Evolutionary conservation across 30 jellyfish, hydroid and myxozoan species (phyloP).

Genomic region (Calvadosia cruxmelitensis): DNA sequence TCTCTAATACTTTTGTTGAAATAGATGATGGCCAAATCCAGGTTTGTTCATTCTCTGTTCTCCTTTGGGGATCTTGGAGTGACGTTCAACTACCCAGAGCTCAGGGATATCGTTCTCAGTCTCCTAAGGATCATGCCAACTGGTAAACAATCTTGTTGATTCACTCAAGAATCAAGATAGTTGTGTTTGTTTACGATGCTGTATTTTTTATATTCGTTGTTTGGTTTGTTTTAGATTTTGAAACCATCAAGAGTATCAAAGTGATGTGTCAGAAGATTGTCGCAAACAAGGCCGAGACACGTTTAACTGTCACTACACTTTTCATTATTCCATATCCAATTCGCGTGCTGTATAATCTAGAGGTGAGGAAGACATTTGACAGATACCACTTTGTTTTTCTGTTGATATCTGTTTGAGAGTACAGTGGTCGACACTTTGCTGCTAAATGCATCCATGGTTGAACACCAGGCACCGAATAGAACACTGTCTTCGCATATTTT

Average conservation of each 20-base stretch:
- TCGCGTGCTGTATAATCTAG: conserved; percentile 66
- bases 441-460: too few species aligned
- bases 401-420: too few species aligned
- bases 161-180: too few species aligned
- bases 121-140: conserved; percentile 74
- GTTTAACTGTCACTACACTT: conserved; percentile 25
- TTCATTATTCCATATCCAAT: conserved; percentile 63
- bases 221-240: conserved; percentile 51
- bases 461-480: too few species aligned
- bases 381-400: too few species aligned
- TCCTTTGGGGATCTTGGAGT: conserved; percentile 77
- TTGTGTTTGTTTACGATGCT: too few species aligned
- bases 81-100: conserved; percentile 50
- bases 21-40: conserved; percentile 70
- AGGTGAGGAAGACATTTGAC: conserved; percentile 44
- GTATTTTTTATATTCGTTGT: too few species aligned
- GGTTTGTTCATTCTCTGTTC: conserved; percentile 58
- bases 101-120: conserved; percentile 68
- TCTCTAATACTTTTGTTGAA: background rate
- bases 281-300: conserved; percentile 34
- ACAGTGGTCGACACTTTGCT: too few species aligned
- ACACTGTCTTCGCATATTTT: too few species aligned
- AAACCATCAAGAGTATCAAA: conserved; percentile 47
- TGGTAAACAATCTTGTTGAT: conserved; percentile 44
- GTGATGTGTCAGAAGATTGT: conserved; percentile 66